These are phyloP conservation scores for Austrofundulus limnaeus DNA, from an alignment of 2,113 vertebrate species.

Conservation along the genomic window DNA sequence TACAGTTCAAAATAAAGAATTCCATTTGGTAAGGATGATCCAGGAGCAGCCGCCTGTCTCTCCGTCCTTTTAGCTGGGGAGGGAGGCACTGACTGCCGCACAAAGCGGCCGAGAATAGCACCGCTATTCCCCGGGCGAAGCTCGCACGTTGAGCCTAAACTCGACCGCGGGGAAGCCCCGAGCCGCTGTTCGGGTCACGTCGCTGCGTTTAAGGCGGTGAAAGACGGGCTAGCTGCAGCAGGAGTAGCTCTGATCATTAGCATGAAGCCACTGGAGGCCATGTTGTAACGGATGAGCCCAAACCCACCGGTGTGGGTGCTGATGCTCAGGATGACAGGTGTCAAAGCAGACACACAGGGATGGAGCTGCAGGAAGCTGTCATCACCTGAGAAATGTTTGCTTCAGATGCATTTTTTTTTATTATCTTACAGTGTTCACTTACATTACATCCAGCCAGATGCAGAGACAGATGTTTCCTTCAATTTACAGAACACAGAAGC, in stretches of 20 bases:
- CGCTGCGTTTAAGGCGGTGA: slow-evolving; percentile 3
- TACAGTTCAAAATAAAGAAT: slow-evolving; percentile 94
- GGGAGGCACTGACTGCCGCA: slow-evolving; percentile 52
- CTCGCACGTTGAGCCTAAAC: background rate
- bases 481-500: too few relatives aligned
- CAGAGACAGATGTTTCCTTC: too few relatives aligned
- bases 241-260: slow-evolving; percentile 35
- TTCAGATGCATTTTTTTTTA: background rate
- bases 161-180: background rate
- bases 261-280: slow-evolving; percentile 67
- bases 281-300: slow-evolving; percentile 56
- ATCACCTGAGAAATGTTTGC: background rate
- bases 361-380: background rate
- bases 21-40: slow-evolving; percentile 89
- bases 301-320: slow-evolving; percentile 42
- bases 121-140: background rate
- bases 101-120: slow-evolving; percentile 61
- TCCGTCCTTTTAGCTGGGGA: background rate
- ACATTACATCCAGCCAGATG: too few relatives aligned
- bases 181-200: background rate
- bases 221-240: slow-evolving; percentile 1
- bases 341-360: slow-evolving; percentile 37
- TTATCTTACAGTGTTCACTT: too few relatives aligned
- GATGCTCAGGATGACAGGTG: slow-evolving; percentile 73
- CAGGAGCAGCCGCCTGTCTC: slow-evolving; percentile 27